Conservation (phyloP, 2,797 vertebrate species). For the Pitangus sulphuratus region DNA sequence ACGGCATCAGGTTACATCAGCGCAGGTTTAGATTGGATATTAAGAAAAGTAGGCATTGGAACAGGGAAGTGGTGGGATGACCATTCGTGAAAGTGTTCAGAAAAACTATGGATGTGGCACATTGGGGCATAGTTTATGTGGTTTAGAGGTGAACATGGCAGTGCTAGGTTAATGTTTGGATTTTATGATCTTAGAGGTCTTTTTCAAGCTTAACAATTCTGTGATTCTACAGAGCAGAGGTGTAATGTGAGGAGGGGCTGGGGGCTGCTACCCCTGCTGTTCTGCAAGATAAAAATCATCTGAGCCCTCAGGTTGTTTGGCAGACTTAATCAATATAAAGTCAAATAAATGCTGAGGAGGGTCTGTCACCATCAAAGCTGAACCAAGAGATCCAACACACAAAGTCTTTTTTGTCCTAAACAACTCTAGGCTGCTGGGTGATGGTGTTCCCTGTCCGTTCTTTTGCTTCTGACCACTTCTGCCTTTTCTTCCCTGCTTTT, state of each 20-base stretch:
- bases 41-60: background rate
- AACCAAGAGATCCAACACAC: background rate
- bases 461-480: background rate
- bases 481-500: background rate
- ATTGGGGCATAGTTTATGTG: background rate
- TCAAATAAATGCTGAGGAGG: background rate
- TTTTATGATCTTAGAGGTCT: background rate
- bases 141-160: background rate
- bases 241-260: background rate
- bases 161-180: background rate
- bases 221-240: background rate
- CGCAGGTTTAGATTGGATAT: background rate
- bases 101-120: background rate
- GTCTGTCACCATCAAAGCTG: background rate
- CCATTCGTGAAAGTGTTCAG: background rate
- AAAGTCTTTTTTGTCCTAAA: background rate
- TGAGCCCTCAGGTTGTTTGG: background rate
- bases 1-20: background rate
- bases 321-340: fast-evolving
- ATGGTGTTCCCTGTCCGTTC: background rate
- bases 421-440: background rate
- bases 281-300: fast-evolving
- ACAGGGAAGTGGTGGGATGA: background rate
- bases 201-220: background rate
- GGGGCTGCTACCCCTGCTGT: background rate